Base-by-base conservation (phyloP, 2,113 vertebrate genomes). In the Ammospiza nelsoni region DNA sequence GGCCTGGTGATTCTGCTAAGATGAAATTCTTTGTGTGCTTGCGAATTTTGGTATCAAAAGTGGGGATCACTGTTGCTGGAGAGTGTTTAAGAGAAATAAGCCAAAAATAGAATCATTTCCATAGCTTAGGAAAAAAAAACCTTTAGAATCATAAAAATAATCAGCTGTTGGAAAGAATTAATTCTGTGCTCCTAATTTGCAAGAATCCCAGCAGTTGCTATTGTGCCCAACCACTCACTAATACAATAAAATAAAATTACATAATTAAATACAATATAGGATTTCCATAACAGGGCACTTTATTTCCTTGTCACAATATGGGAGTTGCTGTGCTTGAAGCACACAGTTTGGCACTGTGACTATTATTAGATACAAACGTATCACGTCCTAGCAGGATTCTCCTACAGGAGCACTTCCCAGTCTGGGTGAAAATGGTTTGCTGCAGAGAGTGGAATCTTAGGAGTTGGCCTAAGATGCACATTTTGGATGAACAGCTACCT, bases 161-260 rank as follows among this genome's bases (percentile, higher is more conserved):
- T 97, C 96, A 95, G 81, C 91, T 72, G 35, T 77, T 87, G 84
- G 57, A 96, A 93, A 94, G 94, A 94, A 96, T 92, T 57, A 89
- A 83, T 97, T 91, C 87, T 94, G 87, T 79, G 52, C 52, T 96
- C 87, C 82, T 95, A 92, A 96, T 96, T 81, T 95, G 87, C 88
- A 94, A 69, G 94, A 95, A 91, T 96, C 91, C 91, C 90, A 63
- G 87, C 89, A 88, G 93, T 90, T 87, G 94, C 79, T 86, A 49
- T 94, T 96, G 61, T 77, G 86, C 86, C 79, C 74, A 80, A 88
- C 75, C 75, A 76, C 89, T 97, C 89, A 79, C 96, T 97, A 96
- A 95, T 96, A 97, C 93, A 97, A 92, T 98, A 96, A 97, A 96
- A 92, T 87, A 96, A 96, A 97, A 98, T 98, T 97, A 92, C 96